Evolutionary conservation across 1,140 invertebrate genomes (phyloP).

Genomic region (Zophobas morio): DNA sequence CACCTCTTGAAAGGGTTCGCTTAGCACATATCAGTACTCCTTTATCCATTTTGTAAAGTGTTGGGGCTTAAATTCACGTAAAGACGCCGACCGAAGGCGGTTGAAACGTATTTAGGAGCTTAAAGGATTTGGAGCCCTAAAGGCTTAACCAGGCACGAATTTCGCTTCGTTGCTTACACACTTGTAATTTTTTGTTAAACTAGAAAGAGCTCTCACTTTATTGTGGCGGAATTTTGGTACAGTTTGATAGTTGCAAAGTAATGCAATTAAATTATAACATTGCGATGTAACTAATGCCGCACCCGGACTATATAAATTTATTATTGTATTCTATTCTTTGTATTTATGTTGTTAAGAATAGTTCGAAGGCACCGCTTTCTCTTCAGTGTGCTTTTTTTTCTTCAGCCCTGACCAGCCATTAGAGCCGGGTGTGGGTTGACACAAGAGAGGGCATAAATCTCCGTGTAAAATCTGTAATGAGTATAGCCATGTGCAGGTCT

Average conservation of each 20-base stretch:
- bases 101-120: conserved; percentile 15
- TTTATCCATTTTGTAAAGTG: conserved; percentile 48
- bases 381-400: no score
- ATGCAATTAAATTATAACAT: no score
- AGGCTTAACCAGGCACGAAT: conserved; percentile 48
- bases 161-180: conserved; percentile 38
- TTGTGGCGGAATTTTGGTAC: not conserved
- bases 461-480: conserved; percentile 48
- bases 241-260: no score
- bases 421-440: conserved; percentile 18
- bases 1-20: conserved; percentile 53
- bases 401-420: not conserved
- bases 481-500: conserved; percentile 47
- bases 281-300: no score
- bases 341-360: no score
- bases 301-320: no score
- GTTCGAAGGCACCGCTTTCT: no score
- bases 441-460: conserved; percentile 49
- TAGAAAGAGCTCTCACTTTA: not conserved
- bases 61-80: conserved; percentile 5
- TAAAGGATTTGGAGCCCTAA: conserved; percentile 38
- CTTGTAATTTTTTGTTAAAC: conserved; percentile 4
- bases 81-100: conserved; percentile 14
- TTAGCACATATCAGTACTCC: conserved; percentile 40
- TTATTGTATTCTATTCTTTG: no score